phyloP scores from a whole-genome alignment of 2,888 invertebrate genomes.

The Melieria picta region DNA sequence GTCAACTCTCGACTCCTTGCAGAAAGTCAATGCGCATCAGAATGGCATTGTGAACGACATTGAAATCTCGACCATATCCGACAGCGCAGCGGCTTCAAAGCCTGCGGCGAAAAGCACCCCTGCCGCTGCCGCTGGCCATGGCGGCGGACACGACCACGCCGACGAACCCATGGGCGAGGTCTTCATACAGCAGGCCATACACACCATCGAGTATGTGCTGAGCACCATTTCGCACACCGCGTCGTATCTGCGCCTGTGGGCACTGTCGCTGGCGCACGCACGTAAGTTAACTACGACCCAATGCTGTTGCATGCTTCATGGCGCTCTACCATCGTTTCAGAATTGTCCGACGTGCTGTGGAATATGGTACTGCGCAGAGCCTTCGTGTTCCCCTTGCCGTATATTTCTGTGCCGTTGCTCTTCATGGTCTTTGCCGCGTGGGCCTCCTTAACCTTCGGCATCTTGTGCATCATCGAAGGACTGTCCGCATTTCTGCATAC shows the following conservation, averaged over 20 bases:
- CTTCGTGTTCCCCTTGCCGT: slow-evolving; percentile 69
- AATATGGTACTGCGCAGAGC: slow-evolving; percentile 86
- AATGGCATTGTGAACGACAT: slow-evolving; percentile 3
- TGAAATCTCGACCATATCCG: not conserved
- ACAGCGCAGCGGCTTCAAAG: too few species aligned
- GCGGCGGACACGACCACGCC: slow-evolving; percentile 63
- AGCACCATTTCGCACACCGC: slow-evolving; percentile 97
- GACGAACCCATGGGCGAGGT: slow-evolving; percentile 79
- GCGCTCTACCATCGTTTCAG: slow-evolving; percentile 69
- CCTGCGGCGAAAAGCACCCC: slow-evolving; percentile 12
- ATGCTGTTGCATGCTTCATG: not conserved
- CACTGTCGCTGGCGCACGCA: slow-evolving; percentile 93
- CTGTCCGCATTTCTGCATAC: slow-evolving; percentile 98
- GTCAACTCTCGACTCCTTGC: not conserved
- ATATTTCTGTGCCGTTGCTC: slow-evolving; percentile 78
- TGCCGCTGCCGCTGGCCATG: slow-evolving; percentile 15
- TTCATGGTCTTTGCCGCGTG: slow-evolving; percentile 90
- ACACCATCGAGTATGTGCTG: slow-evolving; percentile 96
- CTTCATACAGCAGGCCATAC: slow-evolving; percentile 93
- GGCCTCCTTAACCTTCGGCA: slow-evolving; percentile 90
- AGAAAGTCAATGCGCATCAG: slow-evolving; percentile 21
- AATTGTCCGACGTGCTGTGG: slow-evolving; percentile 91
- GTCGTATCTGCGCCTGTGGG: slow-evolving; percentile 96
- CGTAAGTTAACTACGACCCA: slow-evolving; percentile 70
- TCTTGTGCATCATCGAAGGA: slow-evolving; percentile 98